Percentiles rank a stretch among this genome's conserved stretches.
Conservation (phyloP, 1,140 invertebrate genomes). For the Mylabris phalerata region DNA sequence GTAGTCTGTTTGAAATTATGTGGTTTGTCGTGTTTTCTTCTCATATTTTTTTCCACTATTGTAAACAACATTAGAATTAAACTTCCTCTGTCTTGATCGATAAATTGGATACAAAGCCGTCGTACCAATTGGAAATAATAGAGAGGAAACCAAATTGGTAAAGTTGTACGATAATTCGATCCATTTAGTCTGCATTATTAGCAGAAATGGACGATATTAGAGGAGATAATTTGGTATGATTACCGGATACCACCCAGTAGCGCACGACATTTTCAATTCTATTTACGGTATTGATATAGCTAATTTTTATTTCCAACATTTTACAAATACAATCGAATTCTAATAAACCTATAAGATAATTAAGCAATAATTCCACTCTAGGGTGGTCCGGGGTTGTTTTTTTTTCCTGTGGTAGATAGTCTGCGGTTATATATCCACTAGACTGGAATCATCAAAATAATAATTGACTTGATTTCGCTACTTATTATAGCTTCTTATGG, state of each 20-base stretch:
- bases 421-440: no score
- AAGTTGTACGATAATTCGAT: constrained; percentile 25
- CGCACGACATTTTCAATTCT: constrained; percentile 22
- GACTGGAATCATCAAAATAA: no score
- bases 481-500: background rate
- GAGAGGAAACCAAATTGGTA: constrained; percentile 25
- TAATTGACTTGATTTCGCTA: no score
- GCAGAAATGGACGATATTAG: constrained; percentile 24
- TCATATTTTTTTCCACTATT: no score
- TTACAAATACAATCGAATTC: background rate
- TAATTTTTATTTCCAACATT: no score
- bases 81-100: no score
- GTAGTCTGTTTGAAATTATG: no score
- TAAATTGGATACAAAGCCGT: no score
- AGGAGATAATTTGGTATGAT: constrained; percentile 24
- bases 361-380: background rate
- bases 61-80: no score
- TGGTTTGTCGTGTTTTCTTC: no score
- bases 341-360: background rate
- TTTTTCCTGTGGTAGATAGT: no score
- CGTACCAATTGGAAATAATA: constrained; percentile 5
- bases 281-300: no score
- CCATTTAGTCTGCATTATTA: constrained; percentile 27
- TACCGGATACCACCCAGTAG: constrained; percentile 25
- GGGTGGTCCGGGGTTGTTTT: constrained; percentile 1